Conservation (phyloP, 2,797 vertebrate genomes). For the Leucoraja ocellata region DNA sequence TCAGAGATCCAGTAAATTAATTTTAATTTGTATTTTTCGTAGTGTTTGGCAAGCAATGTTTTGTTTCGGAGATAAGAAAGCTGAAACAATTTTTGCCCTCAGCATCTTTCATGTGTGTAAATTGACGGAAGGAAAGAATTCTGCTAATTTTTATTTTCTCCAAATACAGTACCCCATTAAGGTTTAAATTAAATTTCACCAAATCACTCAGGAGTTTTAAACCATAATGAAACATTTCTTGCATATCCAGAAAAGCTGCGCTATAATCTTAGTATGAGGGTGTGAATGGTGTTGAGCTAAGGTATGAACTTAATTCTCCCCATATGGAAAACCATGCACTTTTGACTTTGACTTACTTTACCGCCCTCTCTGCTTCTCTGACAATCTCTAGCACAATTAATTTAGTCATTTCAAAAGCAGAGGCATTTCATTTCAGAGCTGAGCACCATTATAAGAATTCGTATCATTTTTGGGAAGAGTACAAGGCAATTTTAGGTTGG, state of each 20-base stretch:
- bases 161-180: not conserved
- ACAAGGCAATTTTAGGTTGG: not conserved
- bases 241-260: not conserved
- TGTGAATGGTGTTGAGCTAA: not conserved
- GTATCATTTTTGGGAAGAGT: not conserved
- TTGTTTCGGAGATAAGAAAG: not conserved
- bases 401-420: too few relatives aligned
- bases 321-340: not conserved
- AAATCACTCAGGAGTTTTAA: not conserved
- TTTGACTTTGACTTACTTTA: not conserved
- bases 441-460: too few relatives aligned
- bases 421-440: not conserved
- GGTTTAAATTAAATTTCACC: not conserved
- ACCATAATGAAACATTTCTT: not conserved
- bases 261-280: not conserved
- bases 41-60: not conserved
- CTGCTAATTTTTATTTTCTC: not conserved
- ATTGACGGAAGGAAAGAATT: not conserved
- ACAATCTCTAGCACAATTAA: not conserved
- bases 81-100: not conserved
- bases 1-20: not conserved
- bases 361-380: not conserved
- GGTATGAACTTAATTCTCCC: not conserved
- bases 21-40: too few relatives aligned
- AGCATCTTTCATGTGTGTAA: not conserved